Conservation (phyloP, 2,113 vertebrate genomes). For the Neoarius graeffei region DNA sequence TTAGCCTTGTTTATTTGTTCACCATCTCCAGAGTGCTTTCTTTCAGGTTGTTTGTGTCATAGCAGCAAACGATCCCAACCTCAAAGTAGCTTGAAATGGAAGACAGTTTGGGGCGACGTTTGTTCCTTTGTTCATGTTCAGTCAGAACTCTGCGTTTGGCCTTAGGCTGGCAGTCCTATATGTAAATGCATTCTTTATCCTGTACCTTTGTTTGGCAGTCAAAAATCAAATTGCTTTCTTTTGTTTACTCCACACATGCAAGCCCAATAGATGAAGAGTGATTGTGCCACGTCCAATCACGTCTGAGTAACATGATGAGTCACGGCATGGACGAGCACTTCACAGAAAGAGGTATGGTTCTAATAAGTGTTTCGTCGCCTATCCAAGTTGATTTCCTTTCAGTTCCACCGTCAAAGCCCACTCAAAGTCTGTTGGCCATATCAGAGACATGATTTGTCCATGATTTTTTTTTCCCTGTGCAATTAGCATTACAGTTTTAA, state of each 20-base stretch:
- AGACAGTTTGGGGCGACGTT: neutral
- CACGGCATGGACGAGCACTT: neutral
- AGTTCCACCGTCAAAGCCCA: neutral
- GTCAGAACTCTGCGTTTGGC: neutral
- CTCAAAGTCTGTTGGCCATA: constrained; percentile 14
- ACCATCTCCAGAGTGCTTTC: neutral
- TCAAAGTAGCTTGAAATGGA: neutral
- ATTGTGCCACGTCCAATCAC: neutral
- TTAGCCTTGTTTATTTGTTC: constrained; percentile 3
- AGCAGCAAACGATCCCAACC: neutral
- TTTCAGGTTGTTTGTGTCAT: constrained; percentile 8
- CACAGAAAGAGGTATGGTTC: constrained; percentile 2
- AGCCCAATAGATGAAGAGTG: constrained; percentile 2
- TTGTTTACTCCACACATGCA: constrained; percentile 1
- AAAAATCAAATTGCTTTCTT: neutral
- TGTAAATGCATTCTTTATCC: neutral
- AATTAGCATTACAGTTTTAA: constrained; percentile 15
- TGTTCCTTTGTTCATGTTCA: constrained; percentile 16
- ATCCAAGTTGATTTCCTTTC: neutral
- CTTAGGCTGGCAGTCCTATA: neutral
- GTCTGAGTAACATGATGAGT: neutral
- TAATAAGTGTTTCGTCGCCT: constrained; percentile 8
- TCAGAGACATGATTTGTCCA: neutral
- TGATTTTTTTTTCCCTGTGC: neutral
- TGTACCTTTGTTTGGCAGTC: constrained; percentile 10